These are phyloP conservation scores for Caenorhabditis wallacei DNA, from an alignment of 2,888 invertebrate species.

Conservation along the genomic window DNA sequence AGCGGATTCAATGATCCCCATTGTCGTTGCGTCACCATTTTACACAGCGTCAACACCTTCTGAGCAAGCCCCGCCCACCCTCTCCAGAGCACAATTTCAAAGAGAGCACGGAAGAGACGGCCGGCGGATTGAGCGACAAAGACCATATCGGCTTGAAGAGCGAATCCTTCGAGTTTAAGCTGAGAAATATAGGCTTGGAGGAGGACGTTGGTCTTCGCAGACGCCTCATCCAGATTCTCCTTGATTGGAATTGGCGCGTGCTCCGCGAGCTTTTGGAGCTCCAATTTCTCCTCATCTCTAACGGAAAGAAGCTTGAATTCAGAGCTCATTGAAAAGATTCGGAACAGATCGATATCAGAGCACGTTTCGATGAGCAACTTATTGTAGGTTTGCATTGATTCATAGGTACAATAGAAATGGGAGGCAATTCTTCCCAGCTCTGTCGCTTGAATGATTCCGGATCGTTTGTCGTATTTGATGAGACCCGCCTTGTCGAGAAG, in stretches of 20 bases:
- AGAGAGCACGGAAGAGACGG: slow-evolving; percentile 95
- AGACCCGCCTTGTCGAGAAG: slow-evolving; percentile 95
- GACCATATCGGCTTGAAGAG: slow-evolving; percentile 99
- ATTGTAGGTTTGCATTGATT: slow-evolving; percentile 97
- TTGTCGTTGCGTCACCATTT: slow-evolving; percentile 95
- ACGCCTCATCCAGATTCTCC: slow-evolving; percentile 97
- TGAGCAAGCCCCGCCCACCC: slow-evolving; percentile 98
- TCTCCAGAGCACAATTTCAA: slow-evolving; percentile 93
- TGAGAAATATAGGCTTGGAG: slow-evolving; percentile 94
- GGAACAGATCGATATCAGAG: slow-evolving; percentile 96
- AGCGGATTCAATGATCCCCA: slow-evolving; percentile 99
- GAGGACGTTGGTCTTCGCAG: slow-evolving; percentile 89
- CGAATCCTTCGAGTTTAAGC: slow-evolving; percentile 97
- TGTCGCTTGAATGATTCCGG: slow-evolving; percentile 92
- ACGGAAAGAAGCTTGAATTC: slow-evolving; percentile 89
- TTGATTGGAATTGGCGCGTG: slow-evolving; percentile 99
- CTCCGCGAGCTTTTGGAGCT: slow-evolving; percentile 95
- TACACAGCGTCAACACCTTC: slow-evolving; percentile 95
- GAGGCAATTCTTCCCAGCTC: slow-evolving; percentile 98
- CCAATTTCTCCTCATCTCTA: slow-evolving; percentile 92
- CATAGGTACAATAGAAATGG: slow-evolving; percentile 97
- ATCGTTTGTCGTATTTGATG: slow-evolving; percentile 95
- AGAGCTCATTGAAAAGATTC: slow-evolving; percentile 97
- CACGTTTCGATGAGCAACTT: slow-evolving; percentile 96
- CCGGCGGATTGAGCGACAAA: slow-evolving; percentile 98